Evolutionary conservation across 1,140 invertebrate species (phyloP).

Genomic region (Drosophila tsacasi): DNA sequence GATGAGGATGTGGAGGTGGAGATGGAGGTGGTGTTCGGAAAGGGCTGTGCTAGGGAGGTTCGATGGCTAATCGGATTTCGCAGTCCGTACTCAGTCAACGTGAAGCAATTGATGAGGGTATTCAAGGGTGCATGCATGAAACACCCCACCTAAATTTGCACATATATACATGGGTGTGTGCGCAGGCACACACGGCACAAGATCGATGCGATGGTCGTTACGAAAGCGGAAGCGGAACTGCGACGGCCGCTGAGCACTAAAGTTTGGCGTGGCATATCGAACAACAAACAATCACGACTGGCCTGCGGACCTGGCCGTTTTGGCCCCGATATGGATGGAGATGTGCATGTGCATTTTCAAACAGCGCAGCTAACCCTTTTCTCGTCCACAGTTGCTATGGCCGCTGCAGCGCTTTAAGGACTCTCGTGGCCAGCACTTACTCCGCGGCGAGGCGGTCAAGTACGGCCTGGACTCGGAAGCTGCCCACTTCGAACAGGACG

Average conservation of each 20-base stretch:
- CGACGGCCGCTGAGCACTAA: slow-evolving; percentile 39
- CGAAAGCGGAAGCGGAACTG: slow-evolving; percentile 62
- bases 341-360: slow-evolving; percentile 16
- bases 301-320: not conserved
- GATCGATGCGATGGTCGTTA: slow-evolving; percentile 45
- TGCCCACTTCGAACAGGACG: slow-evolving; percentile 70
- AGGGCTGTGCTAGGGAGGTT: slow-evolving; percentile 9
- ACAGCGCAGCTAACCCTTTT: slow-evolving; percentile 31
- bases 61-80: slow-evolving; percentile 74
- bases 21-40: not conserved
- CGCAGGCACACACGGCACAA: not conserved
- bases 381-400: slow-evolving; percentile 87
- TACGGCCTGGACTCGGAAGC: slow-evolving; percentile 74
- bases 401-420: slow-evolving; percentile 90
- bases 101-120: slow-evolving; percentile 77
- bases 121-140: slow-evolving; percentile 74
- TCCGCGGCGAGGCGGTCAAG: slow-evolving; percentile 78
- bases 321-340: slow-evolving; percentile 5
- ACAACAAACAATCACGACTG: slow-evolving; percentile 34
- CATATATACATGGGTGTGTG: not conserved
- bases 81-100: slow-evolving; percentile 71
- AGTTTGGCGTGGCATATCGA: slow-evolving; percentile 57
- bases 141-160: slow-evolving; percentile 26
- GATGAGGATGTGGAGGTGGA: not conserved
- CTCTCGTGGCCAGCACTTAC: slow-evolving; percentile 87